Conservation (phyloP, 30 jellyfish, hydroid and myxozoan species). For the Cassiopea xamachana region DNA sequence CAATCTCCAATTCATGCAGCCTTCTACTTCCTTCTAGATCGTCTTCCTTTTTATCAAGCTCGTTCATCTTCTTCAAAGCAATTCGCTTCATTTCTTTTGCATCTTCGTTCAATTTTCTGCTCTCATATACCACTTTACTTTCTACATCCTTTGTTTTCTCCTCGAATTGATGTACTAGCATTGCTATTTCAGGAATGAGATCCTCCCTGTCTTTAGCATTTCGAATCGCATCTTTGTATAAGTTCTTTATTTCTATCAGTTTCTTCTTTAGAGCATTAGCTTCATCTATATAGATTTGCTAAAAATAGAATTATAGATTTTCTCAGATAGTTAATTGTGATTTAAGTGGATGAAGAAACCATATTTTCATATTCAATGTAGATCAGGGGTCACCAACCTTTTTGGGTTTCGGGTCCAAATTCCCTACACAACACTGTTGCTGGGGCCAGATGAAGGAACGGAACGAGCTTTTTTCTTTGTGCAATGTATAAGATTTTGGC, state of each 20-base stretch:
- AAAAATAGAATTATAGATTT: not conserved
- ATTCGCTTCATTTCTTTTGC: not conserved
- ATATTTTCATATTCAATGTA: too few species aligned
- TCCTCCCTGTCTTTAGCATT: not conserved
- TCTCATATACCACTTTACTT: not conserved
- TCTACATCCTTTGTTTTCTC: not conserved
- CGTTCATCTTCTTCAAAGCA: not conserved
- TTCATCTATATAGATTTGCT: slow-evolving; percentile 1
- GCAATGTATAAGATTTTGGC: too few species aligned
- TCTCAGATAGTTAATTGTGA: not conserved
- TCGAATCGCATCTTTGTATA: not conserved
- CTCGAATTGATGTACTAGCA: not conserved
- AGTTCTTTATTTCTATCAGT: not conserved
- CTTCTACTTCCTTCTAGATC: not conserved
- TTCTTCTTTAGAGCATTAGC: not conserved
- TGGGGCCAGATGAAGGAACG: too few species aligned
- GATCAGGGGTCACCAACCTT: too few species aligned
- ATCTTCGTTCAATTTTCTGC: not conserved
- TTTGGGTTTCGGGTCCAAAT: too few species aligned
- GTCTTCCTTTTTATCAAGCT: not conserved
- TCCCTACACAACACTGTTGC: too few species aligned
- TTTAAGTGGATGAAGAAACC: too few species aligned
- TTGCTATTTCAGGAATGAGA: not conserved
- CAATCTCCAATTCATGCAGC: not conserved
- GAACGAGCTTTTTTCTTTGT: too few species aligned